Conservation (phyloP, 2,888 invertebrate species). For the Camptogramma bilineatum region DNA sequence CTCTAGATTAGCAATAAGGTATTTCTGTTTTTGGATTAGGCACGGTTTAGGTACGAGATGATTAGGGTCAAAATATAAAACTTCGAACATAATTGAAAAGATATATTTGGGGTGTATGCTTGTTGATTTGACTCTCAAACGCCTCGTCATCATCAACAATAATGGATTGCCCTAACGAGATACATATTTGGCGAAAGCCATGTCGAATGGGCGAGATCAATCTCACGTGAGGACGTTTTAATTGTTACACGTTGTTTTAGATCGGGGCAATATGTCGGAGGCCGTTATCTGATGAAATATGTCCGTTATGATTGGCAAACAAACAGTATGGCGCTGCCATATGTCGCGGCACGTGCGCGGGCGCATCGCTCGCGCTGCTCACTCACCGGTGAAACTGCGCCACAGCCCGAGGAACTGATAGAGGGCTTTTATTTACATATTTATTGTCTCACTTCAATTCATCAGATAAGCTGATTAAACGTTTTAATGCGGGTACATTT, state of each 20-base stretch:
- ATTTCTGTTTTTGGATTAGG: not conserved
- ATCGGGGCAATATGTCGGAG: conserved; percentile 77
- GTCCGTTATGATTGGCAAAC: conserved; percentile 86
- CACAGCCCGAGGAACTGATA: conserved; percentile 45
- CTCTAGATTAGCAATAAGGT: too few relatives aligned
- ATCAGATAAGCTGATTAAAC: conserved; percentile 23
- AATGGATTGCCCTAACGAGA: conserved; percentile 45
- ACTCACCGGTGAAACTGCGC: conserved; percentile 80
- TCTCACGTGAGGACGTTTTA: conserved; percentile 68
- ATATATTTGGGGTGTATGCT: not conserved
- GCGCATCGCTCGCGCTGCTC: conserved; percentile 79
- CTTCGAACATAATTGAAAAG: not conserved
- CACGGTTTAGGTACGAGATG: not conserved
- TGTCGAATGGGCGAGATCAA: conserved; percentile 63
- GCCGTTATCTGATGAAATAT: conserved; percentile 86
- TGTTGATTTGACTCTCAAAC: conserved; percentile 13
- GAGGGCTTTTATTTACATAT: conserved; percentile 34
- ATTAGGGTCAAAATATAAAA: not conserved
- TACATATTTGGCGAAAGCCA: conserved; percentile 61
- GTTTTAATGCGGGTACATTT: conserved; percentile 28
- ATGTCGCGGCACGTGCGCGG: conserved; percentile 83
- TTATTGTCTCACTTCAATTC: conserved; percentile 21
- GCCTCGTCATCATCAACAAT: conserved; percentile 38
- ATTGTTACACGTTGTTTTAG: conserved; percentile 82
- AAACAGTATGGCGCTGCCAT: conserved; percentile 85